Evolutionary conservation across 2,113 vertebrate genomes (phyloP).

Genomic region (Maccullochella peelii): DNA sequence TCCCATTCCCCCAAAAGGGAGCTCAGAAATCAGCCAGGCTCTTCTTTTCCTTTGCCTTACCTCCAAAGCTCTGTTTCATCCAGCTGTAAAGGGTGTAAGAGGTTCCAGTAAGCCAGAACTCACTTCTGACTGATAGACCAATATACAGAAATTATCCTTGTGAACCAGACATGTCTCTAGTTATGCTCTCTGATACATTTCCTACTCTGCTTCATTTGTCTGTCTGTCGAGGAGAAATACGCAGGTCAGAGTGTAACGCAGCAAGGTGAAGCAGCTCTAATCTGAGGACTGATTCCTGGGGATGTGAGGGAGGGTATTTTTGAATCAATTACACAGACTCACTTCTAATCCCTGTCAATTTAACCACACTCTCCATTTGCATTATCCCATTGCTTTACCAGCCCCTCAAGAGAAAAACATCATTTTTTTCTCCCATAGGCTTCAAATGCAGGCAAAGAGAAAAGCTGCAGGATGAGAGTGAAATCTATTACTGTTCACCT

Average conservation of each 20-base stretch:
- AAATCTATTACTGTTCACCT: conserved; percentile 63
- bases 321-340: conserved; percentile 73
- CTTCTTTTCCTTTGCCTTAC: conserved; percentile 32
- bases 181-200: conserved; percentile 50
- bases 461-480: conserved; percentile 40
- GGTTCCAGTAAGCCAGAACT: conserved; percentile 24
- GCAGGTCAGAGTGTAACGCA: conserved; percentile 51
- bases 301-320: conserved; percentile 44
- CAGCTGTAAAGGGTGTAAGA: conserved; percentile 31
- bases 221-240: conserved; percentile 18
- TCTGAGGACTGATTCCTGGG: conserved; percentile 54
- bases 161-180: conserved; percentile 54
- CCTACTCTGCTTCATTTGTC: conserved; percentile 28
- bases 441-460: conserved; percentile 55
- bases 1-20: conserved; percentile 23
- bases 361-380: conserved; percentile 67
- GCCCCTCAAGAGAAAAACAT: conserved; percentile 42
- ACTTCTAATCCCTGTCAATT: conserved; percentile 75
- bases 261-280: conserved; percentile 66
- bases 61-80: conserved; percentile 40
- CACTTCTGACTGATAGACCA: conserved; percentile 48
- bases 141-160: conserved; percentile 41
- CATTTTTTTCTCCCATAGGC: conserved; percentile 16
- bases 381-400: conserved; percentile 69
- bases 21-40: conserved; percentile 28